Evolutionary conservation across 2,113 vertebrate species (phyloP).

Genomic region (Crotalus tigris): DNA sequence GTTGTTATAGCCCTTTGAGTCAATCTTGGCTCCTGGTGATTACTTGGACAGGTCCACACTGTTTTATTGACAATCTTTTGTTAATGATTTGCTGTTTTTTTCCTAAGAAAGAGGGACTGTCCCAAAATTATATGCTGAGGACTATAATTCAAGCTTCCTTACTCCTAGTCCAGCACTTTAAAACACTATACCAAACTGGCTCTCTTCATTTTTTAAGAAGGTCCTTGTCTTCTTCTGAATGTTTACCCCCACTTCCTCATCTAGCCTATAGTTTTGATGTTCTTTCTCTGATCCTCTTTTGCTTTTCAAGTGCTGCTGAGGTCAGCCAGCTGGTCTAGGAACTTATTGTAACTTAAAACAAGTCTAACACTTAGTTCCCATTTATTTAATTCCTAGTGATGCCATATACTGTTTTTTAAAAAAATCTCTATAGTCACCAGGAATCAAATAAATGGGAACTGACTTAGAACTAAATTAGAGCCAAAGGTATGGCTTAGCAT

Average conservation of each 20-base stretch:
- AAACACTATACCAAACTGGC: background rate
- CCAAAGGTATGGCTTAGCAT: background rate
- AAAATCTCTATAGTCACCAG: background rate
- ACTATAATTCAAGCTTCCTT: background rate
- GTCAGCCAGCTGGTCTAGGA: background rate
- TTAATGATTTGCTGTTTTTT: background rate
- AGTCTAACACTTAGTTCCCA: background rate
- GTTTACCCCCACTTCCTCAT: background rate
- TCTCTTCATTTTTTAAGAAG: background rate
- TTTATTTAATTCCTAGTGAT: background rate
- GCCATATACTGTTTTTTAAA: background rate
- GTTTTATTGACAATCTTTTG: background rate
- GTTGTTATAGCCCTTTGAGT: background rate
- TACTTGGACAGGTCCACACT: background rate
- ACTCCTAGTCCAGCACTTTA: background rate
- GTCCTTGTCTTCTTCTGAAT: background rate
- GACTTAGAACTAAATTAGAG: background rate
- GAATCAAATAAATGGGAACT: background rate
- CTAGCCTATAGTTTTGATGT: background rate
- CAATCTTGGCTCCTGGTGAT: background rate
- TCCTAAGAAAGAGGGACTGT: background rate
- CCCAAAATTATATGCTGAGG: background rate
- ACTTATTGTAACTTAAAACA: background rate
- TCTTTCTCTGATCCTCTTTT: background rate
- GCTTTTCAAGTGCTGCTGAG: background rate